Evolutionary conservation across 2,797 vertebrate species (phyloP).

Genomic region (Telmatherina bonti): DNA sequence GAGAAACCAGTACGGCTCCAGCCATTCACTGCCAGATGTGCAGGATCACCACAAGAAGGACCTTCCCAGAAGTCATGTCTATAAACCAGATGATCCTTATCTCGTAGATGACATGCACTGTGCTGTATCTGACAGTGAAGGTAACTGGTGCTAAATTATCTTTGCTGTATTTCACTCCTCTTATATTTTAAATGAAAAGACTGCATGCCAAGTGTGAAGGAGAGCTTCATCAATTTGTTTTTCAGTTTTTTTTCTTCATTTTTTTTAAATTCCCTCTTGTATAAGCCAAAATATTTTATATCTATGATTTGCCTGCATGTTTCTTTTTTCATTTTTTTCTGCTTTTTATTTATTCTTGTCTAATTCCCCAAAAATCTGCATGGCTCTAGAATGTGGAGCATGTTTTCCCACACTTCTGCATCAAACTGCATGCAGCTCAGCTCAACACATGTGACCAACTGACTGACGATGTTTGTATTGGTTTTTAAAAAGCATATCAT

Average conservation of each 20-base stretch:
- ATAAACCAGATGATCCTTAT: conserved; percentile 98
- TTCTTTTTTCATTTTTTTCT: conserved; percentile 73
- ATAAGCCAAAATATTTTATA: conserved; percentile 81
- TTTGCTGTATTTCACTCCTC: conserved; percentile 57
- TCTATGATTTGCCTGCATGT: conserved; percentile 66
- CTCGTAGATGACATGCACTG: conserved; percentile 97
- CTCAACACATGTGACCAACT: conserved; percentile 63
- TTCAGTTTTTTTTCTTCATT: conserved; percentile 31
- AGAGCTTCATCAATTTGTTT: conserved; percentile 48
- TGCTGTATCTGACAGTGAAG: conserved; percentile 99
- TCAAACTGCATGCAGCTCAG: conserved; percentile 75
- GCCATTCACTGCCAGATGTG: conserved; percentile 98
- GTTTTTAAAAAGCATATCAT: conserved; percentile 97
- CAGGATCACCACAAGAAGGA: conserved; percentile 98
- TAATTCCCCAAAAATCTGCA: conserved; percentile 52
- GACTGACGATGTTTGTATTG: conserved; percentile 89
- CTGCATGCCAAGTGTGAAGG: conserved; percentile 80
- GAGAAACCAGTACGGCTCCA: conserved; percentile 96
- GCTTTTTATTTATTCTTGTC: conserved; percentile 26
- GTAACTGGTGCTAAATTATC: conserved; percentile 94
- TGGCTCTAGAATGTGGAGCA: conserved; percentile 63
- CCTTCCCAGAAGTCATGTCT: conserved; percentile 93
- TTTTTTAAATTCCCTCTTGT: conserved; percentile 58
- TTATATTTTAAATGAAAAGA: conserved; percentile 50
- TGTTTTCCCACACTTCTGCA: conserved; percentile 67